These are phyloP conservation scores for Monopterus albus DNA, from an alignment of 2,113 vertebrate genomes.

Conservation along the genomic window DNA sequence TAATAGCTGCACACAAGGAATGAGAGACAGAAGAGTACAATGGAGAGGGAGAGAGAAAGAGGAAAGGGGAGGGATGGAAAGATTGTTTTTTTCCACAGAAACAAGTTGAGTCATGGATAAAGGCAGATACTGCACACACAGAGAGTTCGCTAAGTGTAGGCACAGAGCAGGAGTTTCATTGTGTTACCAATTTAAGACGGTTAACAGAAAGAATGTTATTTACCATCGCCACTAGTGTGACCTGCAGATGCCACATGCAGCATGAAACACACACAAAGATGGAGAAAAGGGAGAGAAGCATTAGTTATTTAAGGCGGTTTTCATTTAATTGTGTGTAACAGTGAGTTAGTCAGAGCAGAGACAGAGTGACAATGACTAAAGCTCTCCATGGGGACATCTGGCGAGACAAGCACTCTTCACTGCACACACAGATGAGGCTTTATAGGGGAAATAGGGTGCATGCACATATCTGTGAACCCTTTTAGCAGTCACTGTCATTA, in stretches of 20 bases:
- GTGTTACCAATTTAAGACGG: conserved; percentile 12
- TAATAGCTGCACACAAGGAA: conserved; percentile 13
- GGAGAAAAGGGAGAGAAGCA: conserved; percentile 34
- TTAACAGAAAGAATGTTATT: conserved; percentile 63
- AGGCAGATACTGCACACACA: conserved; percentile 2
- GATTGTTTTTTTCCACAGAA: conserved; percentile 66
- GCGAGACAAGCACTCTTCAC: conserved; percentile 72
- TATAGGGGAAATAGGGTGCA: conserved; percentile 46
- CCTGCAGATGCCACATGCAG: conserved; percentile 69
- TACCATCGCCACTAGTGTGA: conserved; percentile 81
- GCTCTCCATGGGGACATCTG: conserved; percentile 74
- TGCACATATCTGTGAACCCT: conserved; percentile 57
- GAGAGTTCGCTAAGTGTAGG: conserved; percentile 10
- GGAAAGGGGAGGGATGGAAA: conserved; percentile 71
- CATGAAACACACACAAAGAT: conserved; percentile 49
- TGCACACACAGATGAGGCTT: conserved; percentile 70
- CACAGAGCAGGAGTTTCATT: conserved; percentile 14
- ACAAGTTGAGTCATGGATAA: conserved; percentile 76
- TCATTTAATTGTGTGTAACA: background rate
- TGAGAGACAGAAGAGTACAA: conserved; percentile 25
- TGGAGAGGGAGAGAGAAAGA: conserved; percentile 11
- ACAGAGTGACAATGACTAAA: conserved; percentile 68
- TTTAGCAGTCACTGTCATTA: conserved; percentile 44
- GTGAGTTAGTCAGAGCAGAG: conserved; percentile 47
- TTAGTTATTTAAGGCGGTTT: conserved; percentile 53